Percentiles rank a stretch among this genome's conserved stretches.
Conservation (phyloP, 2,888 invertebrate species). For the Netelia melanura region DNA sequence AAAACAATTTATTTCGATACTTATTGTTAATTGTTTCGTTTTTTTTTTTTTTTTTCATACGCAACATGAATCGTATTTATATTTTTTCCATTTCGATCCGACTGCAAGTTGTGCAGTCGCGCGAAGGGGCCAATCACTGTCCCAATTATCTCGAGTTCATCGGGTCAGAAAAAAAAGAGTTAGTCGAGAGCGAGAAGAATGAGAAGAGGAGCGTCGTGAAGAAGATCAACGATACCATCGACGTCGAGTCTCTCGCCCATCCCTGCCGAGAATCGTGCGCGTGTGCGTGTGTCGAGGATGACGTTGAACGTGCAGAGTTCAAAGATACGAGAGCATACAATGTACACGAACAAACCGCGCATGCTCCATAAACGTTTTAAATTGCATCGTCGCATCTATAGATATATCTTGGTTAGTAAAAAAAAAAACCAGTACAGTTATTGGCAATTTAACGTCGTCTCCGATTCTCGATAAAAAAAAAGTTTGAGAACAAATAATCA, state of each 20-base stretch:
- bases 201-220: conserved; percentile 14
- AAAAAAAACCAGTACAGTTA: background rate
- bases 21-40: no score
- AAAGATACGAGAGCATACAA: conserved; percentile 71
- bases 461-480: no score
- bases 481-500: no score
- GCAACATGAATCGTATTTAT: no score
- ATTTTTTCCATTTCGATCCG: no score
- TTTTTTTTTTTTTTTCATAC: no score
- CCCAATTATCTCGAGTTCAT: conserved; percentile 13
- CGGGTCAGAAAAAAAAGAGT: conserved; percentile 10
- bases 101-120: no score
- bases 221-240: background rate
- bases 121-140: background rate
- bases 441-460: no score
- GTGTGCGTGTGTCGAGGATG: conserved; percentile 34
- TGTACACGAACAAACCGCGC: conserved; percentile 7
- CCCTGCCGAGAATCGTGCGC: conserved; percentile 29
- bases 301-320: conserved; percentile 72
- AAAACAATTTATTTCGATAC: no score
- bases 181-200: conserved; percentile 4
- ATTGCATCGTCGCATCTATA: conserved; percentile 13
- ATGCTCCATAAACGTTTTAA: conserved; percentile 16
- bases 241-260: background rate
- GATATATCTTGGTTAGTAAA: background rate